Conservation (phyloP, 2,113 vertebrate species). For the Mobula birostris region DNA sequence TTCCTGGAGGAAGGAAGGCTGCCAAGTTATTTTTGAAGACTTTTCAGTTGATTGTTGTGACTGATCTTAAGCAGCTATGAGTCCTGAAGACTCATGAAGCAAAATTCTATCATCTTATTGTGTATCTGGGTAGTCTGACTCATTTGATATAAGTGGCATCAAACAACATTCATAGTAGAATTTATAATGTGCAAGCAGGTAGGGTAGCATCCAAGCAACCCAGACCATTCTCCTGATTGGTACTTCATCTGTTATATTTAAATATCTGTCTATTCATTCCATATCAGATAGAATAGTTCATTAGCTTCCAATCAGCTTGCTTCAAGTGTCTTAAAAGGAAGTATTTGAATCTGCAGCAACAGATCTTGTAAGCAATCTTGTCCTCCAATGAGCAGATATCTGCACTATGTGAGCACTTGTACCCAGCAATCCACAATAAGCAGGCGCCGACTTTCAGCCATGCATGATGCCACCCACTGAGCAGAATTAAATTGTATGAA, state of each 20-base stretch:
- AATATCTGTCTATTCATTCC: not conserved
- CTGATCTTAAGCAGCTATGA: not conserved
- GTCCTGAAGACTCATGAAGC: not conserved
- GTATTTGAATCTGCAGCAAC: not conserved
- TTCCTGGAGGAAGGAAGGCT: not conserved
- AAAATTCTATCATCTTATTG: not conserved
- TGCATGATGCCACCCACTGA: not conserved
- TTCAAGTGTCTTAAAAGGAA: not conserved
- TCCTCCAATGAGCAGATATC: not conserved
- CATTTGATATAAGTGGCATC: not conserved
- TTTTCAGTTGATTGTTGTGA: not conserved
- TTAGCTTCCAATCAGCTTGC: not conserved
- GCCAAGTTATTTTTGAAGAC: not conserved
- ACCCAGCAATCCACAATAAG: no score
- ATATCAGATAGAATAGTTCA: not conserved
- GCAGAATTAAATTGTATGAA: not conserved
- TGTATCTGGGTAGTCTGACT: not conserved
- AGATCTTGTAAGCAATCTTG: not conserved
- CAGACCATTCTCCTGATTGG: no score
- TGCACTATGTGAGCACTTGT: not conserved
- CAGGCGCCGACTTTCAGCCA: not conserved
- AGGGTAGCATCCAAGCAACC: no score
- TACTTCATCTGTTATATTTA: no score
- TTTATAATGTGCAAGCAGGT: no score
- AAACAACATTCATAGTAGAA: no score